These are phyloP conservation scores for Prunella strophiata DNA, from an alignment of 2,797 vertebrate species.

Conservation along the genomic window DNA sequence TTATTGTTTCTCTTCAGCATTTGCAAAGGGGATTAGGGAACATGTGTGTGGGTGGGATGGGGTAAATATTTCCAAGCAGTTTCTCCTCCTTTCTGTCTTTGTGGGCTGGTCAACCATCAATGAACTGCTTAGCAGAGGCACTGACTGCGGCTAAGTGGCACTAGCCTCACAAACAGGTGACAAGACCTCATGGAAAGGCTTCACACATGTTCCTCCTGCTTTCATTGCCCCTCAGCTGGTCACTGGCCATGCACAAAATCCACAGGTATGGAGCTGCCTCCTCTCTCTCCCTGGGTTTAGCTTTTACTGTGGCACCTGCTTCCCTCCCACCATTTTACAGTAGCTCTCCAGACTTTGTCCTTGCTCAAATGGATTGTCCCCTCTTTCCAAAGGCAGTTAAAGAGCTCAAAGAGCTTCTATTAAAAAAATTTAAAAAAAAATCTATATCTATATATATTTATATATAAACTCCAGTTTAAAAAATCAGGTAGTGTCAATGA, in stretches of 20 bases:
- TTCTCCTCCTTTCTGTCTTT: not conserved
- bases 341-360: not conserved
- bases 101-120: not conserved
- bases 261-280: accelerated
- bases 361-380: not conserved
- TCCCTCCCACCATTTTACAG: not conserved
- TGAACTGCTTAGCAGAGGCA: not conserved
- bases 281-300: not conserved
- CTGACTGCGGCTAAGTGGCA: too few species aligned
- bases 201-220: not conserved
- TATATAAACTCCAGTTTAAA: not conserved
- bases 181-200: not conserved
- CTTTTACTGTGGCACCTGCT: not conserved
- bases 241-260: not conserved
- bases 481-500: not conserved
- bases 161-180: not conserved
- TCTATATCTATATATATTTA: too few species aligned
- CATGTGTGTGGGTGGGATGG: accelerated
- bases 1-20: not conserved
- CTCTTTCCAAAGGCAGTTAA: not conserved
- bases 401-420: not conserved
- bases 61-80: not conserved
- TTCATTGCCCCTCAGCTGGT: not conserved
- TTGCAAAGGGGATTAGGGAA: not conserved
- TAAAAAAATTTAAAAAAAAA: not conserved